Percentiles rank a stretch among this genome's conserved stretches.
Evolutionary conservation across 2,888 invertebrate species (phyloP).

Genomic region (Scotopteryx bipunctaria): DNA sequence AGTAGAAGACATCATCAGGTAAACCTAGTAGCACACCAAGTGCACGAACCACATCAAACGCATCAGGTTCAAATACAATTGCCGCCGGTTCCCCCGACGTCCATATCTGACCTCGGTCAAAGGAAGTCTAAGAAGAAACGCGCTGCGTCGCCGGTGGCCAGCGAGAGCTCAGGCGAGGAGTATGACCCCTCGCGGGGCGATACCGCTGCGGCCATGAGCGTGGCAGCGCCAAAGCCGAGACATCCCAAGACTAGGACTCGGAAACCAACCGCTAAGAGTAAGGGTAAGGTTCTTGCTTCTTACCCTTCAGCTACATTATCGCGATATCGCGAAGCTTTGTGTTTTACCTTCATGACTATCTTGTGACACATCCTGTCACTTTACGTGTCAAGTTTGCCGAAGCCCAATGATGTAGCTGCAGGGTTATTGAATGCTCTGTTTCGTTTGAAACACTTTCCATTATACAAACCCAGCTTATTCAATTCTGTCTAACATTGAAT

Average conservation of each 20-base stretch:
- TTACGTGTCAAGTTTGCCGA: too few relatives aligned
- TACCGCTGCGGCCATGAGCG: conserved; percentile 68
- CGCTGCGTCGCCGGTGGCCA: conserved; percentile 66
- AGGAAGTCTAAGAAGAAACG: conserved; percentile 76
- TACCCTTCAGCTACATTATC: too few relatives aligned
- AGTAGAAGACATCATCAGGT: conserved; percentile 18
- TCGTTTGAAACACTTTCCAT: too few relatives aligned
- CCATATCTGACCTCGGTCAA: conserved; percentile 70
- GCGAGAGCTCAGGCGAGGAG: conserved; percentile 78
- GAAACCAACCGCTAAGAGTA: conserved; percentile 69
- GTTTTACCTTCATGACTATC: too few relatives aligned
- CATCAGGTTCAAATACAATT: conserved; percentile 2
- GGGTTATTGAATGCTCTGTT: too few relatives aligned
- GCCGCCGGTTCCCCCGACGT: conserved; percentile 54
- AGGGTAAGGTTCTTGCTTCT: too few relatives aligned
- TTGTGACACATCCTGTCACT: too few relatives aligned
- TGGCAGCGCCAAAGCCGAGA: conserved; percentile 71
- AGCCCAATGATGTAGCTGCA: too few relatives aligned
- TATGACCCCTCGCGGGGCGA: conserved; percentile 73
- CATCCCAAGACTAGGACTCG: conserved; percentile 57
- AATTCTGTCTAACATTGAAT: too few relatives aligned
- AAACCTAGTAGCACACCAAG: conserved; percentile 12
- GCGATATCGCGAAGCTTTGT: too few relatives aligned
- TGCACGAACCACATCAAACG: conserved; percentile 10
- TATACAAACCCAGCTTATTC: too few relatives aligned